Conservation (phyloP, 2,113 vertebrate species). For the Chloebia gouldiae region DNA sequence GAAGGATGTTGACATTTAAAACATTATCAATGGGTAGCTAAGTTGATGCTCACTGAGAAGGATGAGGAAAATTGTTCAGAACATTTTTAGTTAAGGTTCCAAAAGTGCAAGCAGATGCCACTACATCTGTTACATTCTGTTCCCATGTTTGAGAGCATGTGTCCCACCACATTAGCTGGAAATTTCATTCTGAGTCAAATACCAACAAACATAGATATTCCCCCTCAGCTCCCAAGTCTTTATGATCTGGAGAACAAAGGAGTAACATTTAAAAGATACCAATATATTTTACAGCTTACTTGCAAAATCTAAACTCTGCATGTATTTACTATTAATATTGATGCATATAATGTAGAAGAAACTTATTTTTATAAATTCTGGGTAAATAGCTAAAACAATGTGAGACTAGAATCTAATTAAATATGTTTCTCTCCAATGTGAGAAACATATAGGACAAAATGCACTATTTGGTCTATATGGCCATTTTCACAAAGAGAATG, state of each 20-base stretch:
- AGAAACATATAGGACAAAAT: background rate
- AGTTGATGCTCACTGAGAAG: background rate
- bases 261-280: background rate
- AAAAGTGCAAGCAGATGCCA: constrained; percentile 38
- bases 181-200: background rate
- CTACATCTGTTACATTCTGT: constrained; percentile 26
- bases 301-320: background rate
- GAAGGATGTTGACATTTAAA: constrained; percentile 31
- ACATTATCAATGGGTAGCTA: background rate
- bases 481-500: background rate
- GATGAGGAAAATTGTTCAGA: background rate
- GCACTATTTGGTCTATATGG: background rate
- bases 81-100: constrained; percentile 27
- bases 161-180: background rate
- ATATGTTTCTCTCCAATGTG: background rate
- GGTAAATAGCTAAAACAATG: background rate
- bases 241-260: background rate
- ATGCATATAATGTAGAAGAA: background rate
- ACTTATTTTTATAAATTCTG: background rate
- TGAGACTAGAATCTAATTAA: background rate
- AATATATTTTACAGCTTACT: background rate
- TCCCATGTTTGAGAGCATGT: background rate
- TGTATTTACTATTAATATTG: background rate
- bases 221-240: background rate
- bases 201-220: background rate